phyloP scores from a whole-genome alignment of 35 echinoderm and acorn worm genomes.

The Apostichopus parvimensis region DNA sequence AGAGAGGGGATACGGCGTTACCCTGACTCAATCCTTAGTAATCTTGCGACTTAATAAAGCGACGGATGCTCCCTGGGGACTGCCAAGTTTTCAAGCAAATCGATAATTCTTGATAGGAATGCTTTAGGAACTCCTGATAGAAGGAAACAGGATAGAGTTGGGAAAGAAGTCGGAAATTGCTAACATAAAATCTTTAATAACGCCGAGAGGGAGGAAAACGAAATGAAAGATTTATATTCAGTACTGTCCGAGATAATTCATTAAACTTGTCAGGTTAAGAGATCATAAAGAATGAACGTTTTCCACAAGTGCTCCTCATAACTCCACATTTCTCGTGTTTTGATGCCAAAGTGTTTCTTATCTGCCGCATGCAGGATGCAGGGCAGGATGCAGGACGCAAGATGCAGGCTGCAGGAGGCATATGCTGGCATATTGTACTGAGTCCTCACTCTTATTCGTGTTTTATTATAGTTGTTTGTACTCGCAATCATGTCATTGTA shows the following conservation, averaged over 20 bases:
- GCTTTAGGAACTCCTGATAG: conserved; percentile 8
- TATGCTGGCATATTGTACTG: too few relatives aligned
- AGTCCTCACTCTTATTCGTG: too few relatives aligned
- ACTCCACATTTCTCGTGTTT: not conserved
- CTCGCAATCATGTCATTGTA: too few relatives aligned
- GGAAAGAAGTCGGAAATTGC: not conserved
- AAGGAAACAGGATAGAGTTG: not conserved
- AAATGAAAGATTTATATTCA: not conserved
- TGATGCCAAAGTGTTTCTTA: too few relatives aligned
- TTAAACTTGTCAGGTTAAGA: not conserved
- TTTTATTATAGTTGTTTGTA: too few relatives aligned
- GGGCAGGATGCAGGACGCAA: too few relatives aligned
- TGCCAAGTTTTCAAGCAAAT: conserved; percentile 23
- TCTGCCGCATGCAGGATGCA: too few relatives aligned
- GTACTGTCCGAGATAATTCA: not conserved
- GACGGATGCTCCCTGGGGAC: conserved; percentile 25
- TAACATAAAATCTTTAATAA: conserved; percentile 6
- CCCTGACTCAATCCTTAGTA: not conserved
- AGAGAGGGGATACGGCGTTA: not conserved
- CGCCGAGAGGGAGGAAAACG: not conserved
- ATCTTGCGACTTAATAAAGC: not conserved
- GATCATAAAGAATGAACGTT: not conserved
- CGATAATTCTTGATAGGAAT: conserved; percentile 25
- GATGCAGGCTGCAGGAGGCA: too few relatives aligned
- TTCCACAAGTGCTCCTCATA: not conserved